phyloP scores from a whole-genome alignment of 2,888 invertebrate species.

The Bursaphelenchus okinawaensis region DNA sequence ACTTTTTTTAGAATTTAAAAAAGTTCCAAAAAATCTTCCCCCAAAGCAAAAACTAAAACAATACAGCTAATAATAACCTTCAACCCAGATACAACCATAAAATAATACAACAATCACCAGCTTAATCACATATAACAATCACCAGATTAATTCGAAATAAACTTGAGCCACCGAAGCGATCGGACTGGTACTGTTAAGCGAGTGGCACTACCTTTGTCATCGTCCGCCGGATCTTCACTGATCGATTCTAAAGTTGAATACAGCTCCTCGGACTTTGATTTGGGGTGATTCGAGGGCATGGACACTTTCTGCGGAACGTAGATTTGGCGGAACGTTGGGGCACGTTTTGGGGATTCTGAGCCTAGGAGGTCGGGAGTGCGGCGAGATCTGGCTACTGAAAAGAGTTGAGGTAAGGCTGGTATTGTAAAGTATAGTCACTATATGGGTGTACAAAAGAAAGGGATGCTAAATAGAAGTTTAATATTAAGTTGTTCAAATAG shows the following conservation, averaged over 20 bases:
- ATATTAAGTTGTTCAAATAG: too few relatives aligned
- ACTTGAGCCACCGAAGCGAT: neutral
- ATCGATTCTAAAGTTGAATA: neutral
- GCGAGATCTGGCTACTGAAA: neutral
- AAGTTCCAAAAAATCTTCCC: too few relatives aligned
- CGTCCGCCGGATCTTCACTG: neutral
- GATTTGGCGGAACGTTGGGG: neutral
- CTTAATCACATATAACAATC: too few relatives aligned
- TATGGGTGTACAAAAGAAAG: too few relatives aligned
- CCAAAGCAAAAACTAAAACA: too few relatives aligned
- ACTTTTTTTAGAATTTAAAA: too few relatives aligned
- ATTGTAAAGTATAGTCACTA: too few relatives aligned
- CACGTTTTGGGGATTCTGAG: neutral
- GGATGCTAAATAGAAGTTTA: too few relatives aligned
- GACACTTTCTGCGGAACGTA: neutral
- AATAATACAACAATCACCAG: too few relatives aligned
- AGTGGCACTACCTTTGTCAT: neutral
- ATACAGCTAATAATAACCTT: too few relatives aligned
- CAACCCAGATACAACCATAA: too few relatives aligned
- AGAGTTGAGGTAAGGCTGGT: too few relatives aligned
- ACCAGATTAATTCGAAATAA: neutral
- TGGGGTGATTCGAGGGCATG: neutral
- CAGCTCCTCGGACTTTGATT: neutral
- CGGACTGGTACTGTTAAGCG: neutral
- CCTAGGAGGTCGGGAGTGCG: neutral